Base-by-base conservation (phyloP, 2,113 vertebrate species). In the Thunnus maccoyii region DNA sequence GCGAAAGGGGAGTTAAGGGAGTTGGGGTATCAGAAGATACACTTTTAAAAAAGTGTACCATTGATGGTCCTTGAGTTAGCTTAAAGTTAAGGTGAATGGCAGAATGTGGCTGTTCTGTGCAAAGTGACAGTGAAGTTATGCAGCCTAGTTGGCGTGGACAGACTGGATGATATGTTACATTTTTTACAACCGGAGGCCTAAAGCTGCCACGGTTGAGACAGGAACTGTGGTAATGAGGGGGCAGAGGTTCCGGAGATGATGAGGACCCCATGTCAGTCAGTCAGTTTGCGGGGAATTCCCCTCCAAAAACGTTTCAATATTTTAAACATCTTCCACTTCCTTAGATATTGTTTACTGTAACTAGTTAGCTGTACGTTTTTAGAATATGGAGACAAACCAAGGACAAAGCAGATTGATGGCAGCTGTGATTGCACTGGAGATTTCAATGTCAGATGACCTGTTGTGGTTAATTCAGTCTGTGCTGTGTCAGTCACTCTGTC, bases 401-500 rank as follows among this genome's bases (percentile, higher is more conserved):
- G 89, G 90, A 89, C 84, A 61, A 61, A 52, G 58, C 41, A 55
- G 51, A 79, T 88, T 75, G 87, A 84, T 85, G 72, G 76, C 85
- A 80, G 86, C 87, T 85, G 73, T 78, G 80, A 86, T 92, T 72
- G 82, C 80, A 79, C 65, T 91, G 52, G 47, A 84, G 61, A 89
- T 92, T 88, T 93, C 61, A 79, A 73, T 75, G 75, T 72, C 67
- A 66, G 74, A 80, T 75, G 83, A 92, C 86, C 88, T 84, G 85
- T 89, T 82, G 67, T 87, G 68, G 82, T 89, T 88, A 86, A 88
- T 88, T 82, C 78, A 80, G 83, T 50, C 79, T 54, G 57, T 68
- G 83, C 83, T 85, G 79, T 83, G 81, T 90, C 89, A 87, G 81
- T 92, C 91, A 76, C 73, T 91, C 65, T 78, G 84, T 80, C 83